Evolutionary conservation across 1,140 invertebrate species (phyloP).

Genomic region (Acromyrmex echinatior): DNA sequence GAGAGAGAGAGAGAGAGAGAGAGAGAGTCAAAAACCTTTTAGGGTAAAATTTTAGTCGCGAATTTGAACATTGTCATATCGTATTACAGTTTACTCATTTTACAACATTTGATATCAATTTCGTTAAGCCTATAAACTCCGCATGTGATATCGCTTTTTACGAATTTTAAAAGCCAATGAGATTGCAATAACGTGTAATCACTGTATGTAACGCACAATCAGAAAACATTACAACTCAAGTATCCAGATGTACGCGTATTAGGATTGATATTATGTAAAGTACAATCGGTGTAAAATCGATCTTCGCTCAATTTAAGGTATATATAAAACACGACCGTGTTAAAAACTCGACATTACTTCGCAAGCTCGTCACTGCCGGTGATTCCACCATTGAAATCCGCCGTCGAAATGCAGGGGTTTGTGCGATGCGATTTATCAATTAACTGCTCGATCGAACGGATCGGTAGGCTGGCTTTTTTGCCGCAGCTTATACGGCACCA

Average conservation of each 20-base stretch:
- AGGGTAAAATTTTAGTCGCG: neutral
- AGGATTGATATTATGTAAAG: neutral
- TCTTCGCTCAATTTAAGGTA: conserved; percentile 54
- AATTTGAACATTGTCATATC: conserved; percentile 4
- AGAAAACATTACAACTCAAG: neutral
- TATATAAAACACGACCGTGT: conserved; percentile 52
- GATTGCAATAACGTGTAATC: conserved; percentile 21
- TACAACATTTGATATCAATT: conserved; percentile 52
- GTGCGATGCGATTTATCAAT: conserved; percentile 66
- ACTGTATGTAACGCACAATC: neutral
- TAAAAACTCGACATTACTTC: conserved; percentile 64
- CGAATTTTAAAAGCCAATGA: conserved; percentile 56
- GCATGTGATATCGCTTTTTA: neutral
- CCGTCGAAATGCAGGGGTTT: conserved; percentile 44
- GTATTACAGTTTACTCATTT: conserved; percentile 41
- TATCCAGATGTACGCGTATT: conserved; percentile 39
- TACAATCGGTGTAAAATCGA: conserved; percentile 29
- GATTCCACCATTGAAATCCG: conserved; percentile 70
- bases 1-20: too few species aligned
- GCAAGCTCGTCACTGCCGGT: conserved; percentile 31
- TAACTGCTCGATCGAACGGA: conserved; percentile 67
- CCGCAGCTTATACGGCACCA: conserved; percentile 47
- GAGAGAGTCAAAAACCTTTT: neutral
- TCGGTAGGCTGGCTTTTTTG: conserved; percentile 54
- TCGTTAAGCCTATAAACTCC: conserved; percentile 32